phyloP scores from a whole-genome alignment of 2,113 vertebrate species.

The Ammodytes marinus region DNA sequence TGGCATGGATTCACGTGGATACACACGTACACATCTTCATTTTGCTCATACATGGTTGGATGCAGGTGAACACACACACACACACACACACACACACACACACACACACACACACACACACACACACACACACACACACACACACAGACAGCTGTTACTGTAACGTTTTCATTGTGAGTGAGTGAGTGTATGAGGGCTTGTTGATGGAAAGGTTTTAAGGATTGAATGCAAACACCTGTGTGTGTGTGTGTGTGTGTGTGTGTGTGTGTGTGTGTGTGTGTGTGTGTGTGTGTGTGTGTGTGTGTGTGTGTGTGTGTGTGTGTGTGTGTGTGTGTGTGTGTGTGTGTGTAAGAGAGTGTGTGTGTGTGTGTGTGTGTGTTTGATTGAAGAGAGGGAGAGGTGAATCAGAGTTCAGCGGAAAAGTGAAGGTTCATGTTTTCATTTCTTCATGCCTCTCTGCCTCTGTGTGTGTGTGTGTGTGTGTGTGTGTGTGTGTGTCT shows the following conservation, averaged over 20 bases:
- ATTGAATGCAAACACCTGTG: slow-evolving; percentile 72
- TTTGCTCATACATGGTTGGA: slow-evolving; percentile 60
- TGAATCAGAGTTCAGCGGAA: slow-evolving; percentile 75
- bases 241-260: slow-evolving; percentile 44
- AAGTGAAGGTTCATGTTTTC: slow-evolving; percentile 74
- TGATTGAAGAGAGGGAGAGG: slow-evolving; percentile 44
- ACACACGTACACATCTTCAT: slow-evolving; percentile 52
- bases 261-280: slow-evolving; percentile 31
- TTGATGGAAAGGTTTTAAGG: slow-evolving; percentile 70
- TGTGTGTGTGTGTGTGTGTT: slow-evolving; percentile 25
- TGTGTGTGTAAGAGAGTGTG: slow-evolving; percentile 39
- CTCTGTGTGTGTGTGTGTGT: neutral
- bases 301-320: slow-evolving; percentile 22
- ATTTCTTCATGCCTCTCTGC: slow-evolving; percentile 72
- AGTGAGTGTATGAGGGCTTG: slow-evolving; percentile 26
- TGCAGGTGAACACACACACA: slow-evolving; percentile 62
- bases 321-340: neutral
- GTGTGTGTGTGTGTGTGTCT: too few species aligned
- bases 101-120: slow-evolving; percentile 51
- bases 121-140: slow-evolving; percentile 45
- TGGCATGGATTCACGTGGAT: slow-evolving; percentile 48
- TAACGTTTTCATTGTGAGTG: slow-evolving; percentile 57
- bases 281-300: slow-evolving; percentile 1
- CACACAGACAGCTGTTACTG: slow-evolving; percentile 51
- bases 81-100: slow-evolving; percentile 42